Evolutionary conservation across 1,140 invertebrate species (phyloP).

Genomic region (Lamellibrachia luymesi): DNA sequence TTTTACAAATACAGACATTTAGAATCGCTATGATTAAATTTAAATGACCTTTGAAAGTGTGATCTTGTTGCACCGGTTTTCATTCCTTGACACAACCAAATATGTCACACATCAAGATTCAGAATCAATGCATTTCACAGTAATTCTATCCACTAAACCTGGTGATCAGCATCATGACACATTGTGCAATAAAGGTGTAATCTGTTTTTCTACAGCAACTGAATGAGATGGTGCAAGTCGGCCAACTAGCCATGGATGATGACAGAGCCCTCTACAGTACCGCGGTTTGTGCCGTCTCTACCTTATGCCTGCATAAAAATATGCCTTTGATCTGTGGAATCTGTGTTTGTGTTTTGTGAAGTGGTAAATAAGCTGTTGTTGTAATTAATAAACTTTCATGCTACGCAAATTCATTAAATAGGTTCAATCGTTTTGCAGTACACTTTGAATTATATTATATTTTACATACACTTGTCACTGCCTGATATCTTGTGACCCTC

Average conservation of each 20-base stretch:
- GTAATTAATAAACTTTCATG: not conserved
- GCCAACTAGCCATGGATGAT: slow-evolving; percentile 47
- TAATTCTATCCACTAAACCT: no score
- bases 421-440: not conserved
- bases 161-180: no score
- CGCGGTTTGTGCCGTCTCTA: not conserved
- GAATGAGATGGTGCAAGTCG: slow-evolving; percentile 43
- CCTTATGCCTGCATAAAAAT: not conserved
- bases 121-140: no score
- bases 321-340: not conserved
- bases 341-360: not conserved
- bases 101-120: no score
- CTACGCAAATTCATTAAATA: not conserved
- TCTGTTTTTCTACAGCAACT: slow-evolving; percentile 40
- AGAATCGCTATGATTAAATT: not conserved
- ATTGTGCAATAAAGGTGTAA: no score
- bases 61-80: no score
- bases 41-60: no score
- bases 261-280: slow-evolving; percentile 35
- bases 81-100: not conserved
- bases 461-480: not conserved
- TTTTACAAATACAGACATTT: not conserved
- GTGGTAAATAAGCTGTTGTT: not conserved
- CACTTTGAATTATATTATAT: not conserved
- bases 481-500: not conserved